Evolutionary conservation across 2,888 invertebrate genomes (phyloP).

Genomic region (Nebria brevicollis): DNA sequence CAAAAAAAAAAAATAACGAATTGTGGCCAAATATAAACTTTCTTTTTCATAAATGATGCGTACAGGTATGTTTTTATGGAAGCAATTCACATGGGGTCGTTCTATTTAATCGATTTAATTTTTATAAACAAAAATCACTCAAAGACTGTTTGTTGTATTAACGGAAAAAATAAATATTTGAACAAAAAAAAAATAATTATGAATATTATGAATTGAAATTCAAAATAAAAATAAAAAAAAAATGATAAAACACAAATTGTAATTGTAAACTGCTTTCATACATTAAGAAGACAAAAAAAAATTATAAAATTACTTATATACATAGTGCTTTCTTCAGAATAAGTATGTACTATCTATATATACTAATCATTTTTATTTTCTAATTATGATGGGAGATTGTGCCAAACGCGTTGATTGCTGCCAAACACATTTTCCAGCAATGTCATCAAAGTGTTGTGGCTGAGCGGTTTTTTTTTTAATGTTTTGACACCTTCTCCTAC

Average conservation of each 20-base stretch:
- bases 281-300: constrained; percentile 32
- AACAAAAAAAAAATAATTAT: constrained; percentile 31
- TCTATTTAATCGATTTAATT: constrained; percentile 25
- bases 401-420: neutral
- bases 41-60: constrained; percentile 8
- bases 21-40: constrained; percentile 38
- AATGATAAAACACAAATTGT: constrained; percentile 39
- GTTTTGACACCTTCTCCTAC: neutral
- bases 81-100: constrained; percentile 44
- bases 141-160: constrained; percentile 47
- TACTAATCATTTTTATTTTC: constrained; percentile 46
- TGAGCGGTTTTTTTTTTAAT: neutral
- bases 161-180: constrained; percentile 37
- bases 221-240: constrained; percentile 24
- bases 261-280: constrained; percentile 47
- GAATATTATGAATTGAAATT: constrained; percentile 27
- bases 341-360: constrained; percentile 48
- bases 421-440: neutral
- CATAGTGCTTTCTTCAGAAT: constrained; percentile 56
- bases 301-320: constrained; percentile 49
- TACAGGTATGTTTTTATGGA: constrained; percentile 15
- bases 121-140: constrained; percentile 37
- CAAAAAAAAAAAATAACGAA: constrained; percentile 8
- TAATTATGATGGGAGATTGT: constrained; percentile 5
- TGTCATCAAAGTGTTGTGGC: neutral